Base-by-base conservation (phyloP, 1,140 invertebrate genomes). In the Mactra quadrangularis region DNA sequence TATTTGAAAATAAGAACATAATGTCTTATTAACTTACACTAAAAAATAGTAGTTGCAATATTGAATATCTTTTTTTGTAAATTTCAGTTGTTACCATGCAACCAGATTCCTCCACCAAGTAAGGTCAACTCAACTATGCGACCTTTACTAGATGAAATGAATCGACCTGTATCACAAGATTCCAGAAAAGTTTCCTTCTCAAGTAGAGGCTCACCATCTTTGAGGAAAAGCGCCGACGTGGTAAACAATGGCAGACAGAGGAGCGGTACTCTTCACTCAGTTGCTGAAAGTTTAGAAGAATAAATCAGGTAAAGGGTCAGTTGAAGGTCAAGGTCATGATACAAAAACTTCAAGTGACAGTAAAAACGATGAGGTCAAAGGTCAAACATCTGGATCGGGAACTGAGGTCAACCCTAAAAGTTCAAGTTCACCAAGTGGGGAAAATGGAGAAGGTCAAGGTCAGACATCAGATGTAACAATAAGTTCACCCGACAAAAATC, bases 1-100 rank as follows among this genome's bases (percentile, higher is more conserved):
- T n/a, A n/a, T n/a, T n/a, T n/a, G n/a, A n/a, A n/a, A n/a, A n/a
- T n/a, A n/a, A n/a, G n/a, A n/a, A n/a, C n/a, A n/a, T n/a, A n/a
- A n/a, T n/a, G n/a, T n/a, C n/a, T n/a, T n/a, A n/a, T n/a, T n/a
- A n/a, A n/a, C n/a, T n/a, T n/a, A n/a, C n/a, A n/a, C n/a, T n/a
- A n/a, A n/a, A n/a, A n/a, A n/a, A n/a, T n/a, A n/a, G n/a, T n/a
- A n/a, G n/a, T n/a, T n/a, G n/a, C n/a, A n/a, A n/a, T n/a, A n/a
- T n/a, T n/a, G n/a, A n/a, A n/a, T n/a, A n/a, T n/a, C n/a, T n/a
- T n/a, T n/a, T n/a, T n/a, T n/a, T n/a, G n/a, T n/a, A n/a, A n/a
- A n/a, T n/a, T n/a, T n/a, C n/a, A 92, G 92, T 83, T 92, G 74
- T 82, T 92, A 33, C 92, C 92, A 17, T 78, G 53, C 53, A 90